Conservation (phyloP, 2,113 vertebrate species). For the Lucifuga dentata region DNA sequence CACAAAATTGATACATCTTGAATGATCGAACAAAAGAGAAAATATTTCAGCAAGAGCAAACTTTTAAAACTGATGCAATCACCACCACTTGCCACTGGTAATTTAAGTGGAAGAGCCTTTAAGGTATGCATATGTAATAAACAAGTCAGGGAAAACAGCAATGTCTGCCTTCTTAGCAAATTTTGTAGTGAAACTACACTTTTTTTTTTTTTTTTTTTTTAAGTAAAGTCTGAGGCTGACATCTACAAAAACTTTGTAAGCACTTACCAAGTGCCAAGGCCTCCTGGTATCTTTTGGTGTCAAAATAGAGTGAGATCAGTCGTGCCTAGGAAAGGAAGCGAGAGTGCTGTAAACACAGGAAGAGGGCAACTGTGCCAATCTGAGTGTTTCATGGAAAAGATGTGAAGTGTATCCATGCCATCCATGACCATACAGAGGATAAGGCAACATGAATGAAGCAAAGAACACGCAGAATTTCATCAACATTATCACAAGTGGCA, state of each 20-base stretch:
- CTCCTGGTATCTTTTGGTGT: conserved; percentile 99
- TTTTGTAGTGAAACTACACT: too few relatives aligned
- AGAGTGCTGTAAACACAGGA: conserved; percentile 18
- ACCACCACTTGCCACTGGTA: too few relatives aligned
- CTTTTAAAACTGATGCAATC: too few relatives aligned
- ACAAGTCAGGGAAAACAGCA: background rate
- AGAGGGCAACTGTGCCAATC: conserved; percentile 6
- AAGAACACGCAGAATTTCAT: background rate
- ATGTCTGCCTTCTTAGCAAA: background rate
- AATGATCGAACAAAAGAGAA: too few relatives aligned
- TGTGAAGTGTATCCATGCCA: background rate
- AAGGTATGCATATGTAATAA: background rate
- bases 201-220: too few relatives aligned
- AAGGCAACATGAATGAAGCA: background rate
- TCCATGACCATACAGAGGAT: too few relatives aligned
- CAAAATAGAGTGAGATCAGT: conserved; percentile 97
- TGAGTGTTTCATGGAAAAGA: background rate
- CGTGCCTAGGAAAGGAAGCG: conserved; percentile 85
- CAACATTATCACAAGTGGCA: too few relatives aligned
- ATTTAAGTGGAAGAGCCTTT: too few relatives aligned
- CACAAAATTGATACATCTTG: too few relatives aligned
- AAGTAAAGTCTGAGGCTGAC: too few relatives aligned
- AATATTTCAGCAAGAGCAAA: too few relatives aligned
- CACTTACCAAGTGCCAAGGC: conserved; percentile 95
- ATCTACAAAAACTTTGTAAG: background rate